A percentile compares a stretch with the other conserved stretches of the same genome.
These are phyloP conservation scores for Chymomyza fuscimana DNA, from an alignment of 2,888 invertebrate species.

Conservation along the genomic window DNA sequence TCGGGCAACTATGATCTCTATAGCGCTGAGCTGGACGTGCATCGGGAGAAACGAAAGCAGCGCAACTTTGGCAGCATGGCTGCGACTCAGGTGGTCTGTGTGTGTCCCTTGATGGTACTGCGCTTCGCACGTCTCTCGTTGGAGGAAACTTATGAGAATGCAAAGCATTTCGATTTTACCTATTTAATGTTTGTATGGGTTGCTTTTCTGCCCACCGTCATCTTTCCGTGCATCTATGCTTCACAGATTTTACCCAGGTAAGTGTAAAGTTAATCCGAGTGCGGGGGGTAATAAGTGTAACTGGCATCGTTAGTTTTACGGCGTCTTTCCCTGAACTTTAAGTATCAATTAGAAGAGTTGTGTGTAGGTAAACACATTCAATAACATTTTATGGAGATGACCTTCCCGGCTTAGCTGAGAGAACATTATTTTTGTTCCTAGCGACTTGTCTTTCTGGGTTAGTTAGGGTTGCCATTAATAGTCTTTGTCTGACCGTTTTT, in stretches of 20 bases:
- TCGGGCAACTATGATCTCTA: conserved; percentile 80
- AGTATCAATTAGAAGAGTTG: no score
- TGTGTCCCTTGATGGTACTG: conserved; percentile 85
- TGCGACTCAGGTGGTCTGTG: conserved; percentile 83
- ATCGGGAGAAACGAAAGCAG: conserved; percentile 85
- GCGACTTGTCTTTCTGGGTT: no score
- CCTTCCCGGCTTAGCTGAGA: no score
- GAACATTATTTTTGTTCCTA: no score
- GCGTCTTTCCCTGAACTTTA: no score
- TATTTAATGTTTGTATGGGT: conserved; percentile 86
- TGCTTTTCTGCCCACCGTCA: conserved; percentile 85
- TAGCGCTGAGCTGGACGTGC: conserved; percentile 82
- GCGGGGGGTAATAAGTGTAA: neutral
- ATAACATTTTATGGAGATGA: no score
- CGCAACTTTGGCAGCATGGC: conserved; percentile 85
- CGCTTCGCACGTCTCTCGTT: conserved; percentile 84
- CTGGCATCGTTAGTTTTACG: no score
- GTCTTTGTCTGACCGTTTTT: no score
- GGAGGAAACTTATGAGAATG: conserved; percentile 86
- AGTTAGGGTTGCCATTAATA: no score
- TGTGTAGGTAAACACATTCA: no score
- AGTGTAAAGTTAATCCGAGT: conserved; percentile 42
- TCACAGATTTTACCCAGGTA: conserved; percentile 85
- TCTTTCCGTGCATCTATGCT: conserved; percentile 84
- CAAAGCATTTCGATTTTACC: conserved; percentile 84